Evolutionary conservation across 2,888 invertebrate genomes (phyloP).

Genomic region (Sphaerolaimus hirsutus): DNA sequence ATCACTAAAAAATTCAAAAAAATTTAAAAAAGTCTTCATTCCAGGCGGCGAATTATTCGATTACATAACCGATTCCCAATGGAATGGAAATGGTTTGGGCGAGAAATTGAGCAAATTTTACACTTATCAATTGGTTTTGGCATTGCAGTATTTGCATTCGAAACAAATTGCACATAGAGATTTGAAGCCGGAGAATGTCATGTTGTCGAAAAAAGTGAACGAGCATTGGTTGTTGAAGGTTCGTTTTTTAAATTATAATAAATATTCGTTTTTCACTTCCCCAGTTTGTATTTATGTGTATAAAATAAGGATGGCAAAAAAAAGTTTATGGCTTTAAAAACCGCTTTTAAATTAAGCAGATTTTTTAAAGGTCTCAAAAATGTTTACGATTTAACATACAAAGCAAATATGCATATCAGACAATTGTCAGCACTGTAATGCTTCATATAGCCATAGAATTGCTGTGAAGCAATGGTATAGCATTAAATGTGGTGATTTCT

Average conservation of each 20-base stretch:
- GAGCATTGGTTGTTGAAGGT: not conserved
- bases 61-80: not conserved
- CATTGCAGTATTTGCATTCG: not conserved
- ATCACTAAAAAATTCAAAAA: not conserved
- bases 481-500: no score
- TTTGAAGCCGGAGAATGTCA: not conserved
- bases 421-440: no score
- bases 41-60: not conserved
- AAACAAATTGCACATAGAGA: not conserved
- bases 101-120: not conserved
- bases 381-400: no score
- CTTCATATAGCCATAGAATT: no score
- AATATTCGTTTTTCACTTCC: no score
- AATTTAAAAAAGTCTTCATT: not conserved
- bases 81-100: not conserved
- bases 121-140: not conserved
- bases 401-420: no score
- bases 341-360: no score
- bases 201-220: not conserved
- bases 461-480: no score
- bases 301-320: no score
- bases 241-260: not conserved
- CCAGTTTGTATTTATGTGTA: no score
- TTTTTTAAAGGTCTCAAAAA: no score
- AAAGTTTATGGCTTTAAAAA: no score